A percentile compares a stretch with the other conserved stretches of the same genome.
Evolutionary conservation across 2,113 vertebrate genomes (phyloP).

Genomic region (Nestor notabilis): DNA sequence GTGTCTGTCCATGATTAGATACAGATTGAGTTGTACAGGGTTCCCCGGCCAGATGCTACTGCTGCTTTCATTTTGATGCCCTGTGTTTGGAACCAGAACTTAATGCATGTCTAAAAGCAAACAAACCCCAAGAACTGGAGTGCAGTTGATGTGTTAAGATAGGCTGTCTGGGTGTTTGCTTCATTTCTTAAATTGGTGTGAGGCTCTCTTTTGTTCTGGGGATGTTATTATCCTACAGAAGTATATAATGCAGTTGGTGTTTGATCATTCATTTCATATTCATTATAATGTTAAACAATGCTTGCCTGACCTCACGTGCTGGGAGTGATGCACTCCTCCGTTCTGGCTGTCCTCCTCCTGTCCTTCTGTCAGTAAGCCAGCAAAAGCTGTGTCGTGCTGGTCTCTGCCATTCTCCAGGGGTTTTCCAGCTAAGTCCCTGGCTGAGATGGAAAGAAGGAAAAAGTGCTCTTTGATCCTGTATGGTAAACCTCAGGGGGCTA

Average conservation of each 20-base stretch:
- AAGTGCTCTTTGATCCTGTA: background rate
- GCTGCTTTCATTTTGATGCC: slow-evolving; percentile 9
- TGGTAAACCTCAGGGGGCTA: background rate
- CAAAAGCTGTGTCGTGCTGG: background rate
- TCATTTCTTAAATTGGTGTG: background rate
- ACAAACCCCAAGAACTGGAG: background rate
- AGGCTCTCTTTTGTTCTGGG: background rate
- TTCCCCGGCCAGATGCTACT: background rate
- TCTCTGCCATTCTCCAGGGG: background rate
- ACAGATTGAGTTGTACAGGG: background rate
- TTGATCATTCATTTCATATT: background rate
- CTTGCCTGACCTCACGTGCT: background rate
- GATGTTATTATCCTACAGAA: background rate
- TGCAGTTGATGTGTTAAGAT: background rate
- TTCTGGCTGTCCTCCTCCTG: background rate
- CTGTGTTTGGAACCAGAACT: background rate
- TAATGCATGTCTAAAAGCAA: background rate
- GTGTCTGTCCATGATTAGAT: background rate
- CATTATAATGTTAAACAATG: background rate
- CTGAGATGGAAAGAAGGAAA: background rate
- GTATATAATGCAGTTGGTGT: background rate
- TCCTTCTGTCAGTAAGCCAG: background rate
- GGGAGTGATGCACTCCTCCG: background rate
- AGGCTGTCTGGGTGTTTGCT: background rate
- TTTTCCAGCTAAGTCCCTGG: background rate